phyloP scores from a whole-genome alignment of 2,888 invertebrate species.

The Helobdella robusta region DNA sequence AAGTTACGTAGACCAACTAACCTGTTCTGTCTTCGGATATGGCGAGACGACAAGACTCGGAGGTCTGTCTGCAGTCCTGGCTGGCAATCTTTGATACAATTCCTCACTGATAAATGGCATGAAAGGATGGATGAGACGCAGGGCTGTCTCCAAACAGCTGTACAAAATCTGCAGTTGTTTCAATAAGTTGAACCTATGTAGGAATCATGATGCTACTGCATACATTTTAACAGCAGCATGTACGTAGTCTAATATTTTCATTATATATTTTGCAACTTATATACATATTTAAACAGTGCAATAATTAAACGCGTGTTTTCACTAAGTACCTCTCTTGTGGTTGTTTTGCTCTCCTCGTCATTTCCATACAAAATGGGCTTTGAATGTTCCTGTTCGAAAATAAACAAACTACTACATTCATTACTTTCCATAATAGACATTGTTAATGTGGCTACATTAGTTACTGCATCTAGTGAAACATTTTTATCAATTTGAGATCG shows the following conservation, averaged over 20 bases:
- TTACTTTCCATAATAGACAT: no score
- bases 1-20: conserved; percentile 29
- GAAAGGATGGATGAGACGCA: conserved; percentile 80
- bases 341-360: conserved; percentile 54
- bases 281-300: no score
- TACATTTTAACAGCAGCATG: no score
- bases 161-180: no score
- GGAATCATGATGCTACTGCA: no score
- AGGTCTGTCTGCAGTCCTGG: conserved; percentile 46
- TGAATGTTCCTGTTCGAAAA: conserved; percentile 61
- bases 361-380: conserved; percentile 69
- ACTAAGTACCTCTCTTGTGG: conserved; percentile 63
- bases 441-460: no score
- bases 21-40: conserved; percentile 62
- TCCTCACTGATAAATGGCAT: conserved; percentile 97
- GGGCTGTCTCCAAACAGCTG: conserved; percentile 70
- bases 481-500: no score
- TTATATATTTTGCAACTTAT: no score
- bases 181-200: no score
- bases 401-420: conserved; percentile 19
- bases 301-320: no score
- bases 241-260: no score
- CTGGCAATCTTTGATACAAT: conserved; percentile 73
- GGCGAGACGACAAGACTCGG: conserved; percentile 79
- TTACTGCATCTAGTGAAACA: no score